These are phyloP conservation scores for Echinarachnius parma DNA, from an alignment of 53 echinoderm and acorn worm genomes.

Conservation along the genomic window DNA sequence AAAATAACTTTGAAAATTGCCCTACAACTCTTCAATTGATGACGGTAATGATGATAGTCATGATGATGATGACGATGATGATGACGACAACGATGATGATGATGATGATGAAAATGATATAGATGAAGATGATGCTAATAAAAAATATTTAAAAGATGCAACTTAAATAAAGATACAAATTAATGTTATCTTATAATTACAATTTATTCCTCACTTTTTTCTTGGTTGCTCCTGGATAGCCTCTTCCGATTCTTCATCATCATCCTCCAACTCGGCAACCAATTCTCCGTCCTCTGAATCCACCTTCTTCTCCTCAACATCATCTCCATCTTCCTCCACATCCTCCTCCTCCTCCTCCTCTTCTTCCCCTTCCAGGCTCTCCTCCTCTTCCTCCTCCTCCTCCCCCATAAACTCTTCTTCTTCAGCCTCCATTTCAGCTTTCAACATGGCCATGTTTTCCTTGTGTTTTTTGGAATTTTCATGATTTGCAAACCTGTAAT, in stretches of 20 bases:
- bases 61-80: too few relatives aligned
- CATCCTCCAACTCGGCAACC: background rate
- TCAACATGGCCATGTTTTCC: slow-evolving; percentile 73
- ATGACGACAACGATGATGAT: too few relatives aligned
- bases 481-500: slow-evolving; percentile 79
- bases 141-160: too few relatives aligned
- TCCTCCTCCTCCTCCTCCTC: background rate
- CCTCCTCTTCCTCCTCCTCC: slow-evolving; percentile 13
- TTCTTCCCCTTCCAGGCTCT: slow-evolving; percentile 7
- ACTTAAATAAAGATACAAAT: too few relatives aligned
- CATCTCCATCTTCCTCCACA: slow-evolving; percentile 4
- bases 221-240: background rate
- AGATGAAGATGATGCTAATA: too few relatives aligned
- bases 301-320: slow-evolving; percentile 2
- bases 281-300: slow-evolving; percentile 27
- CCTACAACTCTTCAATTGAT: too few relatives aligned
- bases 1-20: too few relatives aligned
- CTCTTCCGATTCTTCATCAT: slow-evolving; percentile 38
- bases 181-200: too few relatives aligned
- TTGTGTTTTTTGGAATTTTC: slow-evolving; percentile 95
- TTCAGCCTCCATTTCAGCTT: slow-evolving; percentile 65
- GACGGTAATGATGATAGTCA: too few relatives aligned
- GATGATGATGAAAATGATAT: too few relatives aligned
- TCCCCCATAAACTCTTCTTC: slow-evolving; percentile 34
- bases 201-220: slow-evolving; percentile 26